Evolutionary conservation across 92 coral and sea anemone genomes (phyloP), one percentile per base, ranked within the genome.

Genomic region (Umimayanthus kanabou): DNA sequence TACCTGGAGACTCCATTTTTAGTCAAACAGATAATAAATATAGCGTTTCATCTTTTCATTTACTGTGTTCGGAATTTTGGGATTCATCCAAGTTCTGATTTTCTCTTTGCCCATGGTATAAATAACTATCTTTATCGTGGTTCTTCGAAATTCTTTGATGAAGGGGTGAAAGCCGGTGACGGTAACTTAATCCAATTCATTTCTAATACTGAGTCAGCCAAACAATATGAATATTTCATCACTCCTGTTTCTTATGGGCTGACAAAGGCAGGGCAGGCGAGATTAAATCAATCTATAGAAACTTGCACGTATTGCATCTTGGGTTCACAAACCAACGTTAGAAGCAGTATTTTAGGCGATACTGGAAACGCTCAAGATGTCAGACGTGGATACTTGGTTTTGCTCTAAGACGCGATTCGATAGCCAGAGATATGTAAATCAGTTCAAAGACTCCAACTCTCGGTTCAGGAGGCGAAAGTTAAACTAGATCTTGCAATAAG

Each of bases 261-360:
- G 69, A 65, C 87, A 58, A 85, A 85, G 39, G 89, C 92, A n/a
- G 92, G 92, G 0, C 86, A 50, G 0, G 76, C 45, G 2, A 78
- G 88, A 39, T 11, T 85, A 28, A 80, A 90, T 74, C 81, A 84
- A 65, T n/a, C 73, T 18, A 69, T 90, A 4, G 92, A 90, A 26
- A 84, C 92, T 13, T 80, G 43, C 47, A 88, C 73, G 9, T 90
- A 79, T 67, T 42, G 78, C 8, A 39, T 90, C 3, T 69, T 90
- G 9, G 89, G 89, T 26, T 29, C 87, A 0, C 92, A 90, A 49
- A 78, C 49, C 4, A 43, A 43, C 49, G 49, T 0, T 43, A 43
- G 49, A 43, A 43, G 49, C 4, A 43, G 0, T 43, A 43, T 43
- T 43, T 43, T 43, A 43, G 49, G 49, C 0, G 49, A 43, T 43